Evolutionary conservation across 2,113 vertebrate genomes (phyloP).

Genomic region (Colaptes auratus): DNA sequence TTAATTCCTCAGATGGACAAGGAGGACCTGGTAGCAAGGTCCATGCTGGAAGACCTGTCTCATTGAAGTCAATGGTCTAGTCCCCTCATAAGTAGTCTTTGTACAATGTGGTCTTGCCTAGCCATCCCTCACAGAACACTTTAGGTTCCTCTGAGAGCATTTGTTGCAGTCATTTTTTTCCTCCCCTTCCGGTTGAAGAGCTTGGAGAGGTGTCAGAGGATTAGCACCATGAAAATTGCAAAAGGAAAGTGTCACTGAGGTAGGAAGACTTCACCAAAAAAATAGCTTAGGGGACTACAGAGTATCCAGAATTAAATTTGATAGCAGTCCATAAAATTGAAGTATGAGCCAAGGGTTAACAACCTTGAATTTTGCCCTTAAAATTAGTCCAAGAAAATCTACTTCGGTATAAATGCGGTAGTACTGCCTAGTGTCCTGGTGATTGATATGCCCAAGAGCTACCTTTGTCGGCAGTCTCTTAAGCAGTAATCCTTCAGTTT

Average conservation of each 20-base stretch:
- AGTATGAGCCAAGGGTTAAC: slow-evolving; percentile 72
- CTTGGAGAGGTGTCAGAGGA: slow-evolving; percentile 50
- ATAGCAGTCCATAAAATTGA: slow-evolving; percentile 73
- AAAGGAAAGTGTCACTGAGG: slow-evolving; percentile 1
- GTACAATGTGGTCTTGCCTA: not conserved
- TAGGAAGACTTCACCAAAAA: slow-evolving; percentile 56
- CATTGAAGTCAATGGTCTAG: slow-evolving; percentile 28
- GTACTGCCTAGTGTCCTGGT: slow-evolving; percentile 59
- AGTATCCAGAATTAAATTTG: slow-evolving; percentile 67
- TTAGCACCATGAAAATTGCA: slow-evolving; percentile 42
- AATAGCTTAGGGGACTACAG: slow-evolving; percentile 54
- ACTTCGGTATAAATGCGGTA: slow-evolving; percentile 77
- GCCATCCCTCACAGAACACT: slow-evolving; percentile 19
- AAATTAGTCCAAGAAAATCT: slow-evolving; percentile 73
- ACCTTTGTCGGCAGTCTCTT: slow-evolving; percentile 82
- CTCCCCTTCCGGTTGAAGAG: slow-evolving; percentile 40
- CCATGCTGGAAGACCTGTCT: not conserved
- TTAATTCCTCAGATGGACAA: not conserved
- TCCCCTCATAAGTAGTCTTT: slow-evolving; percentile 29
- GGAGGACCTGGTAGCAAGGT: not conserved
- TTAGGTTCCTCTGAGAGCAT: slow-evolving; percentile 34
- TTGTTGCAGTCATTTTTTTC: slow-evolving; percentile 26
- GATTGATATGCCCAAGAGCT: slow-evolving; percentile 82
- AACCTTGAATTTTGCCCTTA: slow-evolving; percentile 75
- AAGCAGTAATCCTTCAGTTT: slow-evolving; percentile 84